Evolutionary conservation across 2,888 invertebrate genomes (phyloP), one percentile per base, ranked within the genome.

Genomic region (Rosalia funebris): DNA sequence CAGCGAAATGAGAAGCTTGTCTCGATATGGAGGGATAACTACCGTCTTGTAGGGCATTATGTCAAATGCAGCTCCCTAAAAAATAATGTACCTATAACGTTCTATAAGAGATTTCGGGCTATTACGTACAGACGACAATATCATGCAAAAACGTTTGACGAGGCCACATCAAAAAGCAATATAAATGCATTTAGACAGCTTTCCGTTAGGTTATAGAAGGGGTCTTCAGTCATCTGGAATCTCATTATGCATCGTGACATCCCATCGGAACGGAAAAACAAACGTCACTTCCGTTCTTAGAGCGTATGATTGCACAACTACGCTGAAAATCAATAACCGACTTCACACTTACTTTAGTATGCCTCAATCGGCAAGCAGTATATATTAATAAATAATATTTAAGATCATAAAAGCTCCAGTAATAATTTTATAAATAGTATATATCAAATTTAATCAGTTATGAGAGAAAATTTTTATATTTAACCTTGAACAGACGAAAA

Each of bases 101-200:
- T 39, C 14, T 39, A 45, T 36, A 52, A 46, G 54, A 57, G 54
- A 62, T 48, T 64, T 47, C 37, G 47, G 55, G 62, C 60, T 67
- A 70, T 71, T 72, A 70, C 66, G 62, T 57, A 56, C 62, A 63
- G 63, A 69, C 61, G 70, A 70, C 69, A 70, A 73, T 71, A 70
- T 72, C 64, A 57, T 63, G 65, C 57, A 68, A 64, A 65, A 63
- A 62, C 67, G 67, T 66, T 66, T 67, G 69, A 65, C 60, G 71
- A 56, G 62, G 65, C 62, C 69, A 63, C 73, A 72, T 73, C 71
- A 72, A 72, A 71, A 73, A 72, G 72, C 72, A 71, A 73, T 73
- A 73, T 71, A 70, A 68, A 52, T 61, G 60, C 69, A 62, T 71
- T 72, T 69, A 71, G 64, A 70, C 65, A 65, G 62, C 63, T 65